phyloP scores from a whole-genome alignment of 1,140 invertebrate genomes.

The Diplogasteroides magnus region DNA sequence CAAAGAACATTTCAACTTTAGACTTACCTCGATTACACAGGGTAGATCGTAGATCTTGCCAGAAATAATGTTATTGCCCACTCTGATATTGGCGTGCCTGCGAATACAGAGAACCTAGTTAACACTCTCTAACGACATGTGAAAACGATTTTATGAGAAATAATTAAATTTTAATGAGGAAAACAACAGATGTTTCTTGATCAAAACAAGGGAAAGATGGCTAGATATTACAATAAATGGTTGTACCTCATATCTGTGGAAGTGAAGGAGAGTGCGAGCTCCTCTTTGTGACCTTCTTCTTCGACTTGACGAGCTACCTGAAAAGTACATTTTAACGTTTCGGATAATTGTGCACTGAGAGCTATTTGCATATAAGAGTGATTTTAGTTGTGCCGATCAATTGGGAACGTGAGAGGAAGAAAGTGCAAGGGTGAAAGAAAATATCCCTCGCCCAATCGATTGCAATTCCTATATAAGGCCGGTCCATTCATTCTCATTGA shows the following conservation, averaged over 20 bases:
- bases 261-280: constrained; percentile 17
- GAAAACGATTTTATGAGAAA: neutral
- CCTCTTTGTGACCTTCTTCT: neutral
- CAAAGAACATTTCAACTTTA: neutral
- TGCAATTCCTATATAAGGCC: too few species aligned
- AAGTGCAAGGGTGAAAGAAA: too few species aligned
- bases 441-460: too few species aligned
- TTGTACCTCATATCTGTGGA: neutral
- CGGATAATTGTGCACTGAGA: too few species aligned
- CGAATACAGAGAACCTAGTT: constrained; percentile 26
- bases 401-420: too few species aligned
- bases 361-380: too few species aligned
- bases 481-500: too few species aligned
- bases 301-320: constrained; percentile 11
- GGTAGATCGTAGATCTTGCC: constrained; percentile 49
- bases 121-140: neutral
- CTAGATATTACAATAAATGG: neutral
- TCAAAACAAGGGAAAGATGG: neutral
- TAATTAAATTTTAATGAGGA: neutral
- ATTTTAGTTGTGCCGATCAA: too few species aligned
- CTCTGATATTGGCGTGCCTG: constrained; percentile 31
- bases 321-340: neutral
- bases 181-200: neutral
- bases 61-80: constrained; percentile 36
- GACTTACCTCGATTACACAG: constrained; percentile 43